Base-by-base conservation (phyloP, 2,113 vertebrate species). In the Ophthalmolycus amberensis region DNA sequence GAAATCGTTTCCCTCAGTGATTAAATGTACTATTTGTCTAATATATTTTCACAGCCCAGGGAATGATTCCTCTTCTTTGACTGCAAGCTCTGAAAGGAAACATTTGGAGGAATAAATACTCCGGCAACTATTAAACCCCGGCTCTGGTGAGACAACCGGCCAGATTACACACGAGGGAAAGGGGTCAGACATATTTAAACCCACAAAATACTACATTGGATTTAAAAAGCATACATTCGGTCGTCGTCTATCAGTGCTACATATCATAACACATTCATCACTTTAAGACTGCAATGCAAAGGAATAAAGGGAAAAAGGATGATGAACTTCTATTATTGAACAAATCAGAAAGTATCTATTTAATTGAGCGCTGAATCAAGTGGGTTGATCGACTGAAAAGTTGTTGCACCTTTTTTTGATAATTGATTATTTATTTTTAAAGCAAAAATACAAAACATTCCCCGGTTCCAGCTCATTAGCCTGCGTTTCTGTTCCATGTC, bases 11-110 rank as follows among this genome's bases (percentile, higher is more conserved):
- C 22, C 48, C 59, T 67, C 12, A 3, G 29, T 66, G 80, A 84
- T 52, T 71, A 72, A 83, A 80, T 50, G n/a, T 18, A 32, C 58
- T 2, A 38, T 71, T 83, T 74, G n/a, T 64, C 5, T 27, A 50
- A 83, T 81, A 80, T 79, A 38, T 82, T 66, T 52, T 14, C 56
- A 50, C 25, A 74, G 50, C 29, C 27, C 15, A 34, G 22, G 56
- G 25, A 67, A 73, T 71, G 46, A 80, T 50, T 79, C 27, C 29
- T 85, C 44, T 67, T 87, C 27, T 62, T 29, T 40, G 75, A 79
- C 71, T 58, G 40, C 22, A 46, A 66, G 29, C 72, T 56, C 25
- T 34, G 20, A 52, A 67, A 37, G 25, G n/a, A 75, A 72, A 37
- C 60, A 52, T 75, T 48, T 7, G 20, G 27, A 27, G n/a, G 62